Percentiles rank a stretch among this genome's conserved stretches.
phyloP scores from a whole-genome alignment of 2,888 invertebrate genomes.

The Corbicula japonica region DNA sequence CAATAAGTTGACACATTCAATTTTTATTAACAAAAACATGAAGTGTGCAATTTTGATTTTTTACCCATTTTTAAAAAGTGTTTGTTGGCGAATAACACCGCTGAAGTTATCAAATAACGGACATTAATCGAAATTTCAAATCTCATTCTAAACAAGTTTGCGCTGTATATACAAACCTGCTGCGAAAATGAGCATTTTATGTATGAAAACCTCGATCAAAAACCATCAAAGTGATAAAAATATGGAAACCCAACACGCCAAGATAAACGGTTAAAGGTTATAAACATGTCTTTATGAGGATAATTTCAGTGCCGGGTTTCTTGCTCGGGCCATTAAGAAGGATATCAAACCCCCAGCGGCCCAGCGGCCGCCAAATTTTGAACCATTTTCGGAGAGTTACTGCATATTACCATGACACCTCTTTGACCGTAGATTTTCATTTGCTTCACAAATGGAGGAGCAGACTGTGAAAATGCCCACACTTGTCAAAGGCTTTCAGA shows the following conservation, averaged over 20 bases:
- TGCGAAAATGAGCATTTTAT: too few relatives aligned
- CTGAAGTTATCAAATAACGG: too few relatives aligned
- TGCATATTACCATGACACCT: slow-evolving; percentile 24
- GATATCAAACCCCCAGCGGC: not conserved
- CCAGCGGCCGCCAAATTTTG: slow-evolving; percentile 14
- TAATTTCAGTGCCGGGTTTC: slow-evolving; percentile 28
- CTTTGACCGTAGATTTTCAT: slow-evolving; percentile 7
- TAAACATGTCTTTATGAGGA: slow-evolving; percentile 35
- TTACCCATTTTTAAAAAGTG: too few relatives aligned
- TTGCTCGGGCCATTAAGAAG: not conserved
- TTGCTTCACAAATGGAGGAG: slow-evolving; percentile 5
- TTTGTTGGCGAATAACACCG: too few relatives aligned
- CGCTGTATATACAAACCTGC: too few relatives aligned
- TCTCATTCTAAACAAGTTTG: too few relatives aligned
- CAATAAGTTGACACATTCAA: too few relatives aligned
- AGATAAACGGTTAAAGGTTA: slow-evolving; percentile 34
- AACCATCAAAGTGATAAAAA: slow-evolving; percentile 22
- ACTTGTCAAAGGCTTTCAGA: too few relatives aligned
- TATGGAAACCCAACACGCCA: slow-evolving; percentile 18
- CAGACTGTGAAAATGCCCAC: not conserved
- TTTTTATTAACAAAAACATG: too few relatives aligned
- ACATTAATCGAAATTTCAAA: too few relatives aligned
- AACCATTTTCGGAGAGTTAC: slow-evolving; percentile 11
- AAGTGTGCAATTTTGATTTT: too few relatives aligned
- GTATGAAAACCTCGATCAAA: too few relatives aligned